A percentile compares a stretch with the other conserved stretches of the same genome.
Evolutionary conservation across 35 echinoderm and acorn worm genomes (phyloP).

Genomic region (Anneissia japonica): DNA sequence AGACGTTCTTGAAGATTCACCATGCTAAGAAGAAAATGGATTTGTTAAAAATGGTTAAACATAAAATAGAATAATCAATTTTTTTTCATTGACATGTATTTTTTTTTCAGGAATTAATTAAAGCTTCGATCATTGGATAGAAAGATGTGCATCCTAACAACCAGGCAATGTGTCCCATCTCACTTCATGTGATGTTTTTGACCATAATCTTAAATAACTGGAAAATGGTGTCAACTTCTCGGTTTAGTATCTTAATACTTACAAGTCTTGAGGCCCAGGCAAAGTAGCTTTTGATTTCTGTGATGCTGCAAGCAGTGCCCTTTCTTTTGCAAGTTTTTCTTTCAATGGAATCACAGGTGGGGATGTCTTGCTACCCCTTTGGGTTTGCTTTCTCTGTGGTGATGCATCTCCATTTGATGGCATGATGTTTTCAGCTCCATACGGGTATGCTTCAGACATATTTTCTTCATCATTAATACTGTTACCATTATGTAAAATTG

Average conservation of each 20-base stretch:
- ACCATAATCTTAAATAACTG: no score
- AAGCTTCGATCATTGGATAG: no score
- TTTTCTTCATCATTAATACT: neutral
- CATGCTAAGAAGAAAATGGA: constrained; percentile 44
- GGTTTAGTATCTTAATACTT: no score
- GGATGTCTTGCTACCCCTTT: neutral
- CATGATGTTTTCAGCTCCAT: constrained; percentile 1
- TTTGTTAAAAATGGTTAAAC: no score
- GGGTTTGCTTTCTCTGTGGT: neutral
- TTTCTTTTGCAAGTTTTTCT: constrained; percentile 50
- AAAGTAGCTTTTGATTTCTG: neutral
- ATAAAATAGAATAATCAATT: no score
- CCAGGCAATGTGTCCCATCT: no score
- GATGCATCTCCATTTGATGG: neutral
- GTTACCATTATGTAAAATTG: neutral
- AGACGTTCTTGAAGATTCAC: constrained; percentile 54
- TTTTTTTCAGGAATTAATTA: no score
- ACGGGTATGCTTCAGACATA: no score
- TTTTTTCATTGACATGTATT: no score
- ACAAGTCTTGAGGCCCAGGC: neutral
- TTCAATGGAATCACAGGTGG: constrained; percentile 40
- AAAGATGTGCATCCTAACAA: no score
- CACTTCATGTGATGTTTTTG: no score
- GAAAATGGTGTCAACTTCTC: no score
- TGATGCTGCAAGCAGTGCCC: constrained; percentile 24